phyloP scores from a whole-genome alignment of 1,140 invertebrate genomes.

The Phymastichus coffea region DNA sequence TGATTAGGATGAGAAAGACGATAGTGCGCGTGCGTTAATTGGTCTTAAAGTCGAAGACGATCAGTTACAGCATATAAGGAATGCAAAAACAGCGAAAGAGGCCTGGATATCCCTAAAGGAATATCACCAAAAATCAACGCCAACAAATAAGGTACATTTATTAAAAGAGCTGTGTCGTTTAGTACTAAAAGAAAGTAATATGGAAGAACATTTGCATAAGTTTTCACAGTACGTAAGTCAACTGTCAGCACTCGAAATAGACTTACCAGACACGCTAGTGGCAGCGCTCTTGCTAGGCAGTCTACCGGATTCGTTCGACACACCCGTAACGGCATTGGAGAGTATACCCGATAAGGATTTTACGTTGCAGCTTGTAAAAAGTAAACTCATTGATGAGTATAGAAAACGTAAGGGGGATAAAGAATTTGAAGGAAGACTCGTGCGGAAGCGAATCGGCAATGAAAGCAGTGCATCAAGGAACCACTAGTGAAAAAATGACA shows the following conservation, averaged over 20 bases:
- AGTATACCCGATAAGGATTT: slow-evolving; percentile 26
- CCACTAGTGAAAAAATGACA: neutral
- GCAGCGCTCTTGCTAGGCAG: slow-evolving; percentile 27
- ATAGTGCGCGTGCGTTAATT: slow-evolving; percentile 12
- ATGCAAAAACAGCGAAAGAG: slow-evolving; percentile 5
- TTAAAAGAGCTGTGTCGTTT: neutral
- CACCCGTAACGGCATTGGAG: slow-evolving; percentile 25
- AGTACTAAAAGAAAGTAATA: neutral
- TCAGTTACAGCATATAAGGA: slow-evolving; percentile 18
- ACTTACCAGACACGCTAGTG: slow-evolving; percentile 12
- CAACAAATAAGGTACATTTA: neutral
- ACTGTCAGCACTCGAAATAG: neutral
- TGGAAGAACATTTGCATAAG: neutral
- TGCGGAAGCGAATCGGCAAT: neutral
- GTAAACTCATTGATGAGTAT: slow-evolving; percentile 26
- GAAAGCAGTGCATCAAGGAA: neutral
- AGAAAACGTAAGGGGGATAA: slow-evolving; percentile 7
- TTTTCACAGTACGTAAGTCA: neutral
- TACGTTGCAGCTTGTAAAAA: slow-evolving; percentile 17
- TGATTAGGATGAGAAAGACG: slow-evolving; percentile 4
- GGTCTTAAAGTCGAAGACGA: slow-evolving; percentile 17
- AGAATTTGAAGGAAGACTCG: neutral
- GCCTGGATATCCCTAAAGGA: slow-evolving; percentile 19
- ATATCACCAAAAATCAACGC: slow-evolving; percentile 19
- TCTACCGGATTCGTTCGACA: slow-evolving; percentile 25